Evolutionary conservation across 2,888 invertebrate genomes (phyloP), one percentile per base, ranked within the genome.

Genomic region (Drosophila ustulata): DNA sequence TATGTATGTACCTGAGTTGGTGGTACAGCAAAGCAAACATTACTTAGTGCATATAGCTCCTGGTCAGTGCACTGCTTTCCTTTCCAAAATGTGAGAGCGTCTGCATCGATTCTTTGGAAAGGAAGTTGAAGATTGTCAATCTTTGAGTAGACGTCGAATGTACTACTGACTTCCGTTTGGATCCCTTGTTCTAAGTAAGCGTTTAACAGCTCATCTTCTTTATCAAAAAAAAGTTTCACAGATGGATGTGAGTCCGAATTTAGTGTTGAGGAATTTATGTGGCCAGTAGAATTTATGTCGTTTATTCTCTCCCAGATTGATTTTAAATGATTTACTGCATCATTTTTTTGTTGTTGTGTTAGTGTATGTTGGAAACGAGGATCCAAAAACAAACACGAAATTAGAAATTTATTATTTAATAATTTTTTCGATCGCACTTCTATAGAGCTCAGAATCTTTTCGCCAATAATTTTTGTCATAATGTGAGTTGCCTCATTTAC

Each of bases 351-450:
- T 3, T 46, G 18, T 4, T 23, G 18, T 18, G 58, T 46, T 30
- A 71, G 8, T 30, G 30, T 67, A 57, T 61, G 67, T 9, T 71
- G 66, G n/a, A 71, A 71, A 18, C 66, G 67, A 2, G 71, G 64
- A 59, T 67, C 59, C 63, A 71, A 51, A 46, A 46, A 71, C 37
- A 66, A 51, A 23, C 63, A 66, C 3, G 63, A 49, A 55, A 59
- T n/a, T 9, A 66, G 23, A 30, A 34, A 37, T 58, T 49, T 51
- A 7, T 63, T 63, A n/a, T 59, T 59, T 11, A 66, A 46, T 6
- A 71, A 39, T 41, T 18, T 18, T 18, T 18, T 18, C 8, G 63
- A 39, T 34, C 66, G 37, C 3, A 8, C 34, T 34, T 58, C 63
- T 7, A 71, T 56, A 5, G 56, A 25, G 9, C 11, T 51, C 5